Evolutionary conservation across 2,888 invertebrate species (phyloP), one percentile per base, ranked within the genome.

Genomic region (Hermaeophaga mercurialis): DNA sequence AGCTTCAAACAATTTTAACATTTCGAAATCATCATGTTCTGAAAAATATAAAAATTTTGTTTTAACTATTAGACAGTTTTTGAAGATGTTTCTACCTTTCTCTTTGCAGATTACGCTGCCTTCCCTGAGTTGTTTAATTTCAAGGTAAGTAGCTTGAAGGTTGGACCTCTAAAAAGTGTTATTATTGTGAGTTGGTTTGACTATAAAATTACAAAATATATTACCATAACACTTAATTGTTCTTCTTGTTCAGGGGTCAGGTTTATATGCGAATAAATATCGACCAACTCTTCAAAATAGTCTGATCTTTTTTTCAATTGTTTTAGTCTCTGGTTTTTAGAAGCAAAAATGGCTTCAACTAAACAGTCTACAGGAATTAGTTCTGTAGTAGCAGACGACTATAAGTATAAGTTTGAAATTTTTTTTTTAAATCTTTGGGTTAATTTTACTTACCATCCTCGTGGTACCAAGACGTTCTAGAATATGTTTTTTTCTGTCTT

Each of bases 401-500:
- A 58, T 38, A 70, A 65, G 52, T 17, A 39, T 41, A 22, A 22
- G 22, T 22, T 34, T 34, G n/a, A 34, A 5, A 6, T 34, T 34
- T 7, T 9, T 14, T 6, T 38, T n/a, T 36, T 22, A 11, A 18
- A 34, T n/a, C 26, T 11, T 52, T n/a, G 44, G n/a, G n/a, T n/a
- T 9, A 38, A 31, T 36, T 12, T 43, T 6, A 38, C 17, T 36
- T 22, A 24, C 34, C 24, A 19, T 31, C 47, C 62, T 63, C 54
- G 63, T 65, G 45, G 50, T 57, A 1, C 61, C 61, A 22, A 41
- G 48, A 24, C 58, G 55, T 47, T 84, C 84, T 17, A 84, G 75
- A 60, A 84, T 78, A 65, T 84, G 83, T 70, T 83, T 82, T 36
- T 79, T 78, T 64, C 83, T 79, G 54, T 83, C 82, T 33, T 83